phyloP scores from a whole-genome alignment of 30 jellyfish, hydroid and myxozoan species.

The Clytia hemisphaerica region DNA sequence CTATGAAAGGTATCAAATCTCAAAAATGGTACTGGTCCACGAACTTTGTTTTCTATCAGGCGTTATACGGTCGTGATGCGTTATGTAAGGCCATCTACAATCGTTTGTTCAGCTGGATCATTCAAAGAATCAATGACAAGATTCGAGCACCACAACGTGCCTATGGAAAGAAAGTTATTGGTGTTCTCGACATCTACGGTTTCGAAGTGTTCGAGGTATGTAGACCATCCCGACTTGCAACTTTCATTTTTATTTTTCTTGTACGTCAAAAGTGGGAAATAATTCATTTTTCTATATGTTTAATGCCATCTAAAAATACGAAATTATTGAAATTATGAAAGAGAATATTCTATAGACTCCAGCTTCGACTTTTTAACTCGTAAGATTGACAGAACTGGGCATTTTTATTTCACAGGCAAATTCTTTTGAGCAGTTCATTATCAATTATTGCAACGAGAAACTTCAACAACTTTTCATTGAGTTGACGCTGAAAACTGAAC shows the following conservation, averaged over 20 bases:
- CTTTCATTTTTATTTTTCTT: too few species aligned
- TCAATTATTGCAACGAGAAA: conserved; percentile 90
- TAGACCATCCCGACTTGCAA: neutral
- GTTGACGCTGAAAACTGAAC: conserved; percentile 85
- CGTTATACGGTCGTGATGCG: conserved; percentile 97
- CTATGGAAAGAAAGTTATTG: conserved; percentile 82
- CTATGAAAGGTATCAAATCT: too few species aligned
- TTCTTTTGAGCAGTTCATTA: conserved; percentile 88
- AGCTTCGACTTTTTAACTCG: too few species aligned
- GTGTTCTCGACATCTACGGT: conserved; percentile 92
- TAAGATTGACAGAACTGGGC: too few species aligned
- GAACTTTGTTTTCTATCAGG: conserved; percentile 51
- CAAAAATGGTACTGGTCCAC: too few species aligned
- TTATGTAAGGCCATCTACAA: conserved; percentile 80
- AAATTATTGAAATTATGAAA: too few species aligned
- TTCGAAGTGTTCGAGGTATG: conserved; percentile 93
- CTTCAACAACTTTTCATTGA: conserved; percentile 88
- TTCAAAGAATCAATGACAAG: conserved; percentile 74
- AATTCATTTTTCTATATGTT: too few species aligned
- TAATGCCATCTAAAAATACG: too few species aligned
- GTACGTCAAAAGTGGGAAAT: too few species aligned
- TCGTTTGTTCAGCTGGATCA: conserved; percentile 76
- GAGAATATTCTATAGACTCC: too few species aligned
- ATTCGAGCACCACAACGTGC: conserved; percentile 74
- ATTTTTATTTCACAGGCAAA: conserved; percentile 42